A percentile compares a stretch with the other conserved stretches of the same genome.
These are phyloP conservation scores for Calonectris borealis DNA, from an alignment of 2,113 vertebrate species.

Conservation along the genomic window DNA sequence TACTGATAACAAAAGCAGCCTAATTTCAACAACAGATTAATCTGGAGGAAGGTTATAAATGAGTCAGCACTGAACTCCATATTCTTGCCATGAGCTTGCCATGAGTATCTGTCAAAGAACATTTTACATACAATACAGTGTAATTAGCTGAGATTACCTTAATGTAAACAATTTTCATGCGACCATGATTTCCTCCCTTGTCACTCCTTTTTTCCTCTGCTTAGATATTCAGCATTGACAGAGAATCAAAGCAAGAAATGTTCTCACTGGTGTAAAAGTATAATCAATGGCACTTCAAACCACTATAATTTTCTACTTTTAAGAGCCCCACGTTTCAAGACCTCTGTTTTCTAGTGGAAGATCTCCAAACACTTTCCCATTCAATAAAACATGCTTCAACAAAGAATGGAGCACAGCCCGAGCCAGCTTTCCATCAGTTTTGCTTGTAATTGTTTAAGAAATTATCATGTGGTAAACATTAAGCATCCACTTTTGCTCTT, in stretches of 20 bases:
- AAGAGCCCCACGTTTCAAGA: not conserved
- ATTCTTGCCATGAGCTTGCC: not conserved
- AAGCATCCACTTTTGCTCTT: not conserved
- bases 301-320: not conserved
- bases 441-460: constrained; percentile 6
- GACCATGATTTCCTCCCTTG: not conserved
- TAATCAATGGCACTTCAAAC: not conserved
- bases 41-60: not conserved
- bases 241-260: not conserved
- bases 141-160: not conserved
- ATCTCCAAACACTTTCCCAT: not conserved
- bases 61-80: not conserved
- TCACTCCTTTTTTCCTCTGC: not conserved
- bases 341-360: not conserved
- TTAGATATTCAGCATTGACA: not conserved
- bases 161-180: not conserved
- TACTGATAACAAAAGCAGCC: not conserved
- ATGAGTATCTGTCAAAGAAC: not conserved
- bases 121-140: not conserved
- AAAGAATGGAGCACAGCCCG: not conserved
- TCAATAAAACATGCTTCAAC: not conserved
- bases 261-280: not conserved
- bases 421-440: constrained; percentile 3
- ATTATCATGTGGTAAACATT: constrained; percentile 33
- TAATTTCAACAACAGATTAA: not conserved